phyloP scores from a whole-genome alignment of 2,113 vertebrate genomes.

The Poecile atricapillus region DNA sequence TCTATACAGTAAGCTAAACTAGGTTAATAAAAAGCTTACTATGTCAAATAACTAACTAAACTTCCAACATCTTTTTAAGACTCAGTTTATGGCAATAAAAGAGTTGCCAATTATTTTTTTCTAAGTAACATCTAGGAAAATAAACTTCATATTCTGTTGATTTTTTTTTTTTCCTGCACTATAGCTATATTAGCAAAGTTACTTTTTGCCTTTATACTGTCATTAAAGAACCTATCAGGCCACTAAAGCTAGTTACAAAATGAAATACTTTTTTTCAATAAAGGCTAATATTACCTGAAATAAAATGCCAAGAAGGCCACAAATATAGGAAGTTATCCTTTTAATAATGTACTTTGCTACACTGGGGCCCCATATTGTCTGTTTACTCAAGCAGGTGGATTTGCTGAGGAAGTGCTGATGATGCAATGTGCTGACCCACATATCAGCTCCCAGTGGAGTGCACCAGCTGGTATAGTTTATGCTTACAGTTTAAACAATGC shows the following conservation, averaged over 20 bases:
- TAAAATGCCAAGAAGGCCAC: conserved; percentile 36
- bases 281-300: background rate
- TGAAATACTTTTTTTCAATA: background rate
- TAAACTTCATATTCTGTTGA: background rate
- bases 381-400: conserved; percentile 77
- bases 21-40: background rate
- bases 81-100: background rate
- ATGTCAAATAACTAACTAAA: background rate
- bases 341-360: conserved; percentile 74
- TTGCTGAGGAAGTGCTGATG: conserved; percentile 78
- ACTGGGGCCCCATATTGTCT: conserved; percentile 49
- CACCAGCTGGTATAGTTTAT: conserved; percentile 71
- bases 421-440: conserved; percentile 86
- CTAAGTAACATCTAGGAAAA: background rate
- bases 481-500: conserved; percentile 53
- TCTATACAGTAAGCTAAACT: background rate
- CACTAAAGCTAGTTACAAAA: background rate
- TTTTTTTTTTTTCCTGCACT: background rate
- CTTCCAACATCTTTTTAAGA: background rate
- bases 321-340: conserved; percentile 37
- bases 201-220: background rate
- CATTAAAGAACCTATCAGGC: background rate
- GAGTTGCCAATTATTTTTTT: background rate
- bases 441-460: conserved; percentile 78
- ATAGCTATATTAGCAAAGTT: background rate